phyloP scores from a whole-genome alignment of 2,797 vertebrate genomes.

The Oreonectes daqikongensis region DNA sequence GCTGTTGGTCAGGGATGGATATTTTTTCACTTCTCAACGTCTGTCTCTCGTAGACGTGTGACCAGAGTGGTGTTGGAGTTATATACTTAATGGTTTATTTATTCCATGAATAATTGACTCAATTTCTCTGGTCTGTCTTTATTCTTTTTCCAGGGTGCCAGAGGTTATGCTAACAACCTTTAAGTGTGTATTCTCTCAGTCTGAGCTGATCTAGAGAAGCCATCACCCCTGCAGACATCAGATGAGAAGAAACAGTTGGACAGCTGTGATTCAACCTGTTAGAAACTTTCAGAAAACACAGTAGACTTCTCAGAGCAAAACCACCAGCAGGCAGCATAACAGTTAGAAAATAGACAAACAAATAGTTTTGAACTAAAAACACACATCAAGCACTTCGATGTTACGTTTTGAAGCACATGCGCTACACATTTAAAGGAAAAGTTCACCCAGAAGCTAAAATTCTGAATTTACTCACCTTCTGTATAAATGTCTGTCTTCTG shows the following conservation, averaged over 20 bases:
- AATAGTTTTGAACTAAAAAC: neutral
- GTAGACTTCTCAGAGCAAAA: slow-evolving; percentile 8
- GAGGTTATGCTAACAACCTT: slow-evolving; percentile 52
- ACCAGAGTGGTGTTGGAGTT: slow-evolving; percentile 24
- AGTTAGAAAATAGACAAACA: neutral
- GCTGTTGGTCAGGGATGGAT: slow-evolving; percentile 41
- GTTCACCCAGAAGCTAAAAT: too few relatives aligned
- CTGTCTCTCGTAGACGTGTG: slow-evolving; percentile 29
- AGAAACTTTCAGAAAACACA: neutral
- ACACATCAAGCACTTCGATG: neutral
- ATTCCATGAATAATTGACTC: slow-evolving; percentile 58
- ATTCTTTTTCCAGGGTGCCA: slow-evolving; percentile 26
- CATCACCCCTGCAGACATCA: slow-evolving; percentile 6
- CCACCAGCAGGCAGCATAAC: neutral
- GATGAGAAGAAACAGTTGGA: slow-evolving; percentile 8
- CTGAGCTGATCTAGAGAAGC: slow-evolving; percentile 11
- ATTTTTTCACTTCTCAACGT: slow-evolving; percentile 33
- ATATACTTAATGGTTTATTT: slow-evolving; percentile 50
- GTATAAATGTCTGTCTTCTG: too few relatives aligned
- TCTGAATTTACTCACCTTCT: too few relatives aligned
- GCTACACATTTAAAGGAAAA: too few relatives aligned
- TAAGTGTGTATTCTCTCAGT: slow-evolving; percentile 14
- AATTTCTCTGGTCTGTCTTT: slow-evolving; percentile 38
- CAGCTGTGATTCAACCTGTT: slow-evolving; percentile 20
- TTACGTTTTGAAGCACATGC: neutral